phyloP scores from a whole-genome alignment of 2,113 vertebrate genomes.

The Hemicordylus capensis region DNA sequence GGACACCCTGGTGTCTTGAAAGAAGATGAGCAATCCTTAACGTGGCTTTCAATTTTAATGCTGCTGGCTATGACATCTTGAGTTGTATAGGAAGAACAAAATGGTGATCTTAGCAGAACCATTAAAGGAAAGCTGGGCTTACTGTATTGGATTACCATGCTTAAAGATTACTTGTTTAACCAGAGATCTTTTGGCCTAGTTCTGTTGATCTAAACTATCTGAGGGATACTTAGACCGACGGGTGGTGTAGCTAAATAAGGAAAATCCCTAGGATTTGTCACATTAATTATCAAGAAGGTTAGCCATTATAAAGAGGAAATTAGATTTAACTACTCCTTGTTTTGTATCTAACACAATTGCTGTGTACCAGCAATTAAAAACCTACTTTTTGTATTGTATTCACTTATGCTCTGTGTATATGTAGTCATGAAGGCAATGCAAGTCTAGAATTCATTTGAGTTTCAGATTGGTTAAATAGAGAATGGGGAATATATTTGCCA shows the following conservation, averaged over 20 bases:
- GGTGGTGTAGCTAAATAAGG: conserved; percentile 55
- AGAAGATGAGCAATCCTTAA: neutral
- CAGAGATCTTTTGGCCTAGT: conserved; percentile 40
- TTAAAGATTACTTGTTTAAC: conserved; percentile 63
- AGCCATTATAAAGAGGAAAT: conserved; percentile 32
- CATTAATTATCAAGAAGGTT: conserved; percentile 48
- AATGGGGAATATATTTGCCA: neutral
- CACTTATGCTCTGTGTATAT: neutral
- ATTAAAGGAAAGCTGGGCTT: conserved; percentile 49
- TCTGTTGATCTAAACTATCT: conserved; percentile 41
- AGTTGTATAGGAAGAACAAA: conserved; percentile 17
- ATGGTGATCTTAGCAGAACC: conserved; percentile 16
- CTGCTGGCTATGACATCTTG: neutral
- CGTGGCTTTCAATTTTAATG: neutral
- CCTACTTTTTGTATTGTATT: neutral
- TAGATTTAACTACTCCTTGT: conserved; percentile 8
- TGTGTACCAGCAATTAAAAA: neutral
- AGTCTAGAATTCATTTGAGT: neutral
- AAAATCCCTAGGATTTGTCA: conserved; percentile 66
- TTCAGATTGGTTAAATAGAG: conserved; percentile 2
- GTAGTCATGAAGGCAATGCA: neutral
- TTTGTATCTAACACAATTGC: neutral
- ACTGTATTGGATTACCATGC: conserved; percentile 59
- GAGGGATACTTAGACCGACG: conserved; percentile 29
- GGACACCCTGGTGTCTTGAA: neutral